These are phyloP conservation scores for Antheraea mylitta DNA, from an alignment of 1,140 invertebrate genomes.

Conservation along the genomic window DNA sequence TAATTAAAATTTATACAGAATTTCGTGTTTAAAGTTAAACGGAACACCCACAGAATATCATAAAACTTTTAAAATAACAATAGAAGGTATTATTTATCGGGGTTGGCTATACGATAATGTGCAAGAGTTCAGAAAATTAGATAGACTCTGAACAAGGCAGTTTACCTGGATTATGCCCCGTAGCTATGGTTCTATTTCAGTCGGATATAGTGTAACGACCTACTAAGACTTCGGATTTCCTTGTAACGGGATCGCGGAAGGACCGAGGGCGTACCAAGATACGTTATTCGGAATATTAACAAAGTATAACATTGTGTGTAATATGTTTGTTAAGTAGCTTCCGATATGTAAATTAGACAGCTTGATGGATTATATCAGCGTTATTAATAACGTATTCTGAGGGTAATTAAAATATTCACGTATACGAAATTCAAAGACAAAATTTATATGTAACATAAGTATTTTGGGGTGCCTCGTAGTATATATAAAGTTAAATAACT, in stretches of 20 bases:
- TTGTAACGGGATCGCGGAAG: slow-evolving; percentile 3
- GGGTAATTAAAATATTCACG: background rate
- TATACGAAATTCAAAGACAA: background rate
- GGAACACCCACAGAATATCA: background rate
- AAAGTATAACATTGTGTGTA: background rate
- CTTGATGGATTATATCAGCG: background rate
- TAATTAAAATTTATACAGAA: background rate
- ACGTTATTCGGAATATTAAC: slow-evolving; percentile 2
- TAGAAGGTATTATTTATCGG: slow-evolving; percentile 12
- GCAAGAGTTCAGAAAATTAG: slow-evolving; percentile 8
- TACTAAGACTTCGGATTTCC: slow-evolving; percentile 6
- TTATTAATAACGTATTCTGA: background rate
- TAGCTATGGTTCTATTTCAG: slow-evolving; percentile 8
- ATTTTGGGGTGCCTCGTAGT: too few species aligned
- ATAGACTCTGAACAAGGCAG: background rate
- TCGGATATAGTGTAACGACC: slow-evolving; percentile 2
- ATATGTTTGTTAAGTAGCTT: background rate
- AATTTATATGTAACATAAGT: too few species aligned
- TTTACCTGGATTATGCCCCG: slow-evolving; percentile 19
- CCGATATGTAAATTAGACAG: background rate
- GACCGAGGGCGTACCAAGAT: background rate
- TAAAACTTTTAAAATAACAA: slow-evolving; percentile 11
- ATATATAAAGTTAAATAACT: too few species aligned
- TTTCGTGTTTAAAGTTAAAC: background rate
- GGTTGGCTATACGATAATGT: slow-evolving; percentile 3